A percentile compares a stretch with the other conserved stretches of the same genome.
These are phyloP conservation scores for Discoglossus pictus DNA, from an alignment of 2,797 vertebrate genomes.

Conservation along the genomic window DNA sequence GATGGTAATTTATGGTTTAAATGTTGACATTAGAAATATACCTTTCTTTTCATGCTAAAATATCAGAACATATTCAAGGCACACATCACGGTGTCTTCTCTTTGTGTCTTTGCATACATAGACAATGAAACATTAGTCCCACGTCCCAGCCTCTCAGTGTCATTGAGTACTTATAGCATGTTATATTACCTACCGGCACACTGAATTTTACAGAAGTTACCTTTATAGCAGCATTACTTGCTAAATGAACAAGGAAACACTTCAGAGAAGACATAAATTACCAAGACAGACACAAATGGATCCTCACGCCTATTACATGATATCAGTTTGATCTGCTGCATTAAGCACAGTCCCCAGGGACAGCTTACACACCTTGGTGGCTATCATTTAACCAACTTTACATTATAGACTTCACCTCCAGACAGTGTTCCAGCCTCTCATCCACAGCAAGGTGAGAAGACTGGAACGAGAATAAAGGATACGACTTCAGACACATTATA, in stretches of 20 bases:
- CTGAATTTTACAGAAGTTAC: constrained; percentile 21
- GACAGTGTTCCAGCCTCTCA: no score
- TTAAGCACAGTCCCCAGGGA: constrained; percentile 16
- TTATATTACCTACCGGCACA: constrained; percentile 14
- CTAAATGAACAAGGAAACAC: constrained; percentile 26
- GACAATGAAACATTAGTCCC: neutral
- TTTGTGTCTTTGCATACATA: no score
- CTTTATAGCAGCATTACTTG: constrained; percentile 27
- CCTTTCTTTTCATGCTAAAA: no score
- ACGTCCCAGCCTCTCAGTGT: neutral
- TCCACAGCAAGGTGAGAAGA: no score
- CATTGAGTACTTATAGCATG: neutral
- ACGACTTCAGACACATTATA: no score
- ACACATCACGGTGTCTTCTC: no score
- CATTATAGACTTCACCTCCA: constrained; percentile 3
- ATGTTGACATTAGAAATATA: no score
- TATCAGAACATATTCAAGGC: no score
- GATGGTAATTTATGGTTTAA: no score
- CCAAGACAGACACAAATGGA: constrained; percentile 12
- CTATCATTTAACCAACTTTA: constrained; percentile 25
- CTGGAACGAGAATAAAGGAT: no score
- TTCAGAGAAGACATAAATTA: constrained; percentile 30
- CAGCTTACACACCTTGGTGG: constrained; percentile 1
- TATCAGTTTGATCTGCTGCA: constrained; percentile 28
- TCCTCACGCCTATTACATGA: constrained; percentile 15